Evolutionary conservation across 2,113 vertebrate genomes (phyloP), one percentile per base, ranked within the genome.

Genomic region (Neomonachus schauinslandi): DNA sequence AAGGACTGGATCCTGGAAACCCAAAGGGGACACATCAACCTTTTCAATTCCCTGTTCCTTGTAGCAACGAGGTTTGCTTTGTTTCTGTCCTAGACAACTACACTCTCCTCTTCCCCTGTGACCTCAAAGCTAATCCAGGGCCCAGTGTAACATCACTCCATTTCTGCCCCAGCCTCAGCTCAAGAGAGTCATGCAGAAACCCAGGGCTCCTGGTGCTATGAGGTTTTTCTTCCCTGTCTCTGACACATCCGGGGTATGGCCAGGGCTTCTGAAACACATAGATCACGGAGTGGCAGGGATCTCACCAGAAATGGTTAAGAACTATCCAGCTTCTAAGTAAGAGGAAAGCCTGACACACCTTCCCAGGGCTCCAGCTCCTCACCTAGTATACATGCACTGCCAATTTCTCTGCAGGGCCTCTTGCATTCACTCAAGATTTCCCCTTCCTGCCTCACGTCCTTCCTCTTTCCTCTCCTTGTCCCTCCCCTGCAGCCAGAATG

Each of bases 401-500:
- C 51, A 24, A 2, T 61, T 53, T 89, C 72, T 89, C 53, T 0
- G 0, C 7, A 61, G 8, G 31, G 22, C 36, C 24, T 91, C 36
- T 22, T 7, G 3, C 7, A 22, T 39, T 12, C 49, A 15, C 42
- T 85, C 53, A 31, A 26, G 42, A 24, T 61, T 42, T 18, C 59
- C 7, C 22, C 22, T 65, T 19, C 33, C 26, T n/a, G 21, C 7
- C 42, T 69, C 46, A 7, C 19, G 4, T 21, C 85, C 57, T n/a
- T 57, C 46, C 61, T 31, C 11, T 5, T 14, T 39, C 61, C 16
- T 28, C 12, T 21, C 49, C 36, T 59, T 24, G 1, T 22, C 31
- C 72, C n/a, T 79, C 22, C 31, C 33, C 24, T 9, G 39, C 15
- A 89, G 61, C n/a, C 59, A 95, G 53, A 96, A 57, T 90, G 93